A percentile compares a stretch with the other conserved stretches of the same genome.
Evolutionary conservation across 23 tunicate genomes (phyloP).

Genomic region (Trididemnum nubilum): DNA sequence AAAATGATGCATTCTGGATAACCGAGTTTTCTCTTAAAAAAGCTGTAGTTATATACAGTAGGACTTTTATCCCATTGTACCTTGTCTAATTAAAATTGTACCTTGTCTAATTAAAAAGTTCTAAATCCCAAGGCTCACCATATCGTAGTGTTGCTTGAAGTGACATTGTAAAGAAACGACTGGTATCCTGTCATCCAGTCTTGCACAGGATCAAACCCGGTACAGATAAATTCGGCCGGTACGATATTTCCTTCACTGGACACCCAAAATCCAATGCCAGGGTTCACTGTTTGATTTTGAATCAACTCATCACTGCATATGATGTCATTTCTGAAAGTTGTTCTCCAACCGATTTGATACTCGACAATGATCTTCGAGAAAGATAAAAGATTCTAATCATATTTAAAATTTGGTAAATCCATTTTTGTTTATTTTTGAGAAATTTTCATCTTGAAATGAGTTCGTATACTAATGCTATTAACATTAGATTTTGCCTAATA

Average conservation of each 20-base stretch:
- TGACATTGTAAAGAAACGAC: conserved; percentile 4
- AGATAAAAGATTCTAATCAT: too few relatives aligned
- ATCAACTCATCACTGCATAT: conserved; percentile 23
- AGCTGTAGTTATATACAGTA: too few relatives aligned
- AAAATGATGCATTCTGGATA: too few relatives aligned
- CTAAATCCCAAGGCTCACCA: too few relatives aligned
- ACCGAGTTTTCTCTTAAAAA: too few relatives aligned
- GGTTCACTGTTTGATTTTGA: background rate
- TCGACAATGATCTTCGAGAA: conserved; percentile 32
- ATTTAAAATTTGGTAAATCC: conserved; percentile 2
- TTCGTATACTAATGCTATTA: too few relatives aligned
- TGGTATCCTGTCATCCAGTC: conserved; percentile 71
- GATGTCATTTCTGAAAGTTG: conserved; percentile 18
- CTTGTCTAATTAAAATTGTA: too few relatives aligned
- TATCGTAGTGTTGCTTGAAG: conserved; percentile 13
- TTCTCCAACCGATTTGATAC: conserved; percentile 39
- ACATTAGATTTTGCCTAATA: too few relatives aligned
- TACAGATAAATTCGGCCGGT: conserved; percentile 36
- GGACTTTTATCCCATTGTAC: too few relatives aligned
- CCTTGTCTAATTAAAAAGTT: too few relatives aligned
- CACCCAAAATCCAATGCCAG: conserved; percentile 17
- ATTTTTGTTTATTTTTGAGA: too few relatives aligned
- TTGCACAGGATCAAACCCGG: conserved; percentile 26
- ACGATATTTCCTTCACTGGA: background rate
- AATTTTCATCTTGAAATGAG: too few relatives aligned